A percentile compares a stretch with the other conserved stretches of the same genome.
Evolutionary conservation across 2,113 vertebrate genomes (phyloP).

Genomic region (Toxotes jaculatrix): DNA sequence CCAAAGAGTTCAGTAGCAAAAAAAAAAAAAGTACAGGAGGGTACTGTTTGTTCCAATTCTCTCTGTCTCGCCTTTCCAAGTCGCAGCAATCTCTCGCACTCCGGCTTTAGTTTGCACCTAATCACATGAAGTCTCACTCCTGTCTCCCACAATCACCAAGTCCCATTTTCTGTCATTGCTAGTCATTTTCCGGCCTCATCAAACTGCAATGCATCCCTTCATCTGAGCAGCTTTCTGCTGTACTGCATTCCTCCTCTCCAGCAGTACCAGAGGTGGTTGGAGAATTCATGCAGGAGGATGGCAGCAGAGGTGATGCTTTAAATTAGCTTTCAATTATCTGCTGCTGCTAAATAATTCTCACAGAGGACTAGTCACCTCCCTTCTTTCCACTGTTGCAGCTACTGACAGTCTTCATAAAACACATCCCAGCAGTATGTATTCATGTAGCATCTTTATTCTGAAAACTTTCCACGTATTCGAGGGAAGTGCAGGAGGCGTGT

Average conservation of each 20-base stretch:
- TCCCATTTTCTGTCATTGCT: constrained; percentile 75
- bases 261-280: constrained; percentile 13
- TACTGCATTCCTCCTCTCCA: constrained; percentile 28
- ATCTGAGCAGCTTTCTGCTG: constrained; percentile 34
- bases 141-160: constrained; percentile 73
- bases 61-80: constrained; percentile 41
- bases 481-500: constrained; percentile 21
- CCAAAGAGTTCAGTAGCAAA: constrained; percentile 44
- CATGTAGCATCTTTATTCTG: constrained; percentile 62
- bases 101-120: constrained; percentile 67
- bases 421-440: neutral
- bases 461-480: constrained; percentile 36
- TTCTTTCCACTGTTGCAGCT: neutral
- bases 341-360: constrained; percentile 37
- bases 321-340: constrained; percentile 28
- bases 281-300: constrained; percentile 7
- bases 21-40: constrained; percentile 28
- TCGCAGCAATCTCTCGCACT: constrained; percentile 71
- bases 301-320: constrained; percentile 28
- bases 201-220: constrained; percentile 58
- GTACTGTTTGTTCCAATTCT: constrained; percentile 69
- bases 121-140: constrained; percentile 74
- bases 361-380: neutral
- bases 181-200: constrained; percentile 72
- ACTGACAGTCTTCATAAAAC: constrained; percentile 2